Percentiles rank a stretch among this genome's conserved stretches.
Conservation (phyloP, 1,140 invertebrate genomes). For the Agrypnia vestita region DNA sequence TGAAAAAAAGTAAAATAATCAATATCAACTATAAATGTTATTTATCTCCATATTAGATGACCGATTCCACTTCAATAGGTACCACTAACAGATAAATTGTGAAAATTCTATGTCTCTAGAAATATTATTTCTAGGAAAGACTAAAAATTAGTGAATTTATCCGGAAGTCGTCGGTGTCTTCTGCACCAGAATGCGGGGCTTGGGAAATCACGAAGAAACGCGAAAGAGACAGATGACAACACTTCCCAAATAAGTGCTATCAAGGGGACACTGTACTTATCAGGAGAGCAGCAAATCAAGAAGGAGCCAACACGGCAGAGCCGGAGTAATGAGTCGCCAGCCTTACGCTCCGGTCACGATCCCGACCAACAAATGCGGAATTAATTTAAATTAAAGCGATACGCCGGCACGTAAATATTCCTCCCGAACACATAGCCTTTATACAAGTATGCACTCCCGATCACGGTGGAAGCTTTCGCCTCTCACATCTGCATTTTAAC, state of each 20-base stretch:
- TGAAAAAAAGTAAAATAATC: no score
- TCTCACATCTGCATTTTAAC: conserved; percentile 38
- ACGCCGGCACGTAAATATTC: conserved; percentile 52
- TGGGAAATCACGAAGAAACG: conserved; percentile 34
- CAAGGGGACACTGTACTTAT: conserved; percentile 33
- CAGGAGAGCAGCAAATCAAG: conserved; percentile 48
- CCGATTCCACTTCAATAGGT: no score
- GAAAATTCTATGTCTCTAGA: no score
- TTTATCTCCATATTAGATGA: no score
- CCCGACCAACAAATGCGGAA: conserved; percentile 56
- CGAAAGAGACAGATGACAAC: conserved; percentile 36
- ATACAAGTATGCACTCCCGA: conserved; percentile 34
- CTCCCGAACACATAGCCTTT: neutral
- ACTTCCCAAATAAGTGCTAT: conserved; percentile 42
- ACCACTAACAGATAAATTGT: no score
- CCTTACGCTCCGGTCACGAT: conserved; percentile 54
- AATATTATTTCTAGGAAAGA: no score
- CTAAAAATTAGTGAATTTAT: no score
- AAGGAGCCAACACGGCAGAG: conserved; percentile 38
- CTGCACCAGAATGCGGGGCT: neutral
- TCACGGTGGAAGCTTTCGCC: conserved; percentile 42
- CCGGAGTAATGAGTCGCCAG: conserved; percentile 55
- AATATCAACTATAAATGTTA: no score
- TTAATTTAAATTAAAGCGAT: conserved; percentile 58
- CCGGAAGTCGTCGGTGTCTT: neutral